Evolutionary conservation across 2,888 invertebrate species (phyloP).

Genomic region (Drosophila paucipuncta): DNA sequence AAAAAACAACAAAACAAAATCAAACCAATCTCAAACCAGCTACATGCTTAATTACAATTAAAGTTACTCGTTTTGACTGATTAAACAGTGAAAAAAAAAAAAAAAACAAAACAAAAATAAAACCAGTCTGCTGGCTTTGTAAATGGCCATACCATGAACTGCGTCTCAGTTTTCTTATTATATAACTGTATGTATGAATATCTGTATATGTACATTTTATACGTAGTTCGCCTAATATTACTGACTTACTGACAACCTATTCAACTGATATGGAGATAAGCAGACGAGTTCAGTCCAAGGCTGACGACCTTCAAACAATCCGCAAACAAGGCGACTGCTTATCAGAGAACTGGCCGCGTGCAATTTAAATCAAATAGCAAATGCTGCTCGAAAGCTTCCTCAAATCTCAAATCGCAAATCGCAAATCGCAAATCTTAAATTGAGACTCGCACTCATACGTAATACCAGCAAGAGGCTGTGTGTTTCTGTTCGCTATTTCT

Average conservation of each 20-base stretch:
- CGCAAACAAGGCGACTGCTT: slow-evolving; percentile 21
- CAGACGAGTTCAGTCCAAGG: slow-evolving; percentile 26
- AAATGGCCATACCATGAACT: slow-evolving; percentile 37
- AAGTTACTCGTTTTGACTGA: slow-evolving; percentile 27
- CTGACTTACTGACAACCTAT: slow-evolving; percentile 17
- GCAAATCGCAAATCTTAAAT: slow-evolving; percentile 22
- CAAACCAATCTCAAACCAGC: slow-evolving; percentile 54
- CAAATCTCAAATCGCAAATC: slow-evolving; percentile 27
- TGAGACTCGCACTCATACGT: not conserved
- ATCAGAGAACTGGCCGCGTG: slow-evolving; percentile 44
- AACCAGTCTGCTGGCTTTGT: slow-evolving; percentile 56
- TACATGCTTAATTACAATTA: slow-evolving; percentile 58
- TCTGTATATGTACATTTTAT: not conserved
- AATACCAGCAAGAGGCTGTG: not conserved
- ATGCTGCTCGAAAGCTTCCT: slow-evolving; percentile 37
- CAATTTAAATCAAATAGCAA: slow-evolving; percentile 21
- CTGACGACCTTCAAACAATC: slow-evolving; percentile 36
- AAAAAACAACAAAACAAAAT: slow-evolving; percentile 13
- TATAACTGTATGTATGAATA: not conserved
- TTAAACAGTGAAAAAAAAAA: slow-evolving; percentile 15
- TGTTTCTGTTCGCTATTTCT: slow-evolving; percentile 13
- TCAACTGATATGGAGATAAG: slow-evolving; percentile 25
- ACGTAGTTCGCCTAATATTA: not conserved
- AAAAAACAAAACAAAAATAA: slow-evolving; percentile 11
- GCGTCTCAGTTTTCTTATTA: slow-evolving; percentile 60